These are phyloP conservation scores for Standfussiana lucernea DNA, from an alignment of 2,888 invertebrate genomes.

Conservation along the genomic window DNA sequence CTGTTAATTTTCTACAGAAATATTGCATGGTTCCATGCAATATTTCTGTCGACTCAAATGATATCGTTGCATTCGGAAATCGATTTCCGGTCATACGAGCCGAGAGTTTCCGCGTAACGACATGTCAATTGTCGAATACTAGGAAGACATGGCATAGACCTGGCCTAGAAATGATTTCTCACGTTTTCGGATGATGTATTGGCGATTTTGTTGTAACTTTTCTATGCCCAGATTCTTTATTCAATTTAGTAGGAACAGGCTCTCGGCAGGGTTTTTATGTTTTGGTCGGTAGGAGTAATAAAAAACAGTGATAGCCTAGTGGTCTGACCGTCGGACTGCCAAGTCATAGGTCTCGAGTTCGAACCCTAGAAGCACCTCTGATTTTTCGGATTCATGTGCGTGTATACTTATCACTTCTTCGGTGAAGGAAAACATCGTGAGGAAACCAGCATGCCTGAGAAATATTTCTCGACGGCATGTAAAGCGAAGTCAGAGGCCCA, in stretches of 20 bases:
- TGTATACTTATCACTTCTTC: no score
- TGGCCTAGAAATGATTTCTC: neutral
- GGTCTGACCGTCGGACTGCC: no score
- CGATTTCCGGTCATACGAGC: conserved; percentile 16
- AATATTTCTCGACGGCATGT: no score
- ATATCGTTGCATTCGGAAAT: conserved; percentile 17
- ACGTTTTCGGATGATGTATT: neutral
- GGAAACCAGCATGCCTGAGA: no score
- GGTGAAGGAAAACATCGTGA: no score
- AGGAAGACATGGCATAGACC: conserved; percentile 17
- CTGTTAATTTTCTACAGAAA: neutral
- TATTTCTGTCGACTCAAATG: conserved; percentile 12
- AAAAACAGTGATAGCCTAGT: no score
- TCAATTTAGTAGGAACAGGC: neutral
- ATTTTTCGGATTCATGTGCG: no score
- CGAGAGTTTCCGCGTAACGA: conserved; percentile 34
- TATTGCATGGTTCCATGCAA: neutral
- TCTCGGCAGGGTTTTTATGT: neutral
- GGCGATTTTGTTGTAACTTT: neutral
- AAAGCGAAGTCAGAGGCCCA: no score
- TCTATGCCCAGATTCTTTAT: neutral
- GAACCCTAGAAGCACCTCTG: no score
- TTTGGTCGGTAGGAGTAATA: no score
- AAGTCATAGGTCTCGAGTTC: no score
- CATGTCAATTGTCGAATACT: conserved; percentile 20